phyloP scores from a whole-genome alignment of 2,113 vertebrate genomes.

The Dicaeum eximium region DNA sequence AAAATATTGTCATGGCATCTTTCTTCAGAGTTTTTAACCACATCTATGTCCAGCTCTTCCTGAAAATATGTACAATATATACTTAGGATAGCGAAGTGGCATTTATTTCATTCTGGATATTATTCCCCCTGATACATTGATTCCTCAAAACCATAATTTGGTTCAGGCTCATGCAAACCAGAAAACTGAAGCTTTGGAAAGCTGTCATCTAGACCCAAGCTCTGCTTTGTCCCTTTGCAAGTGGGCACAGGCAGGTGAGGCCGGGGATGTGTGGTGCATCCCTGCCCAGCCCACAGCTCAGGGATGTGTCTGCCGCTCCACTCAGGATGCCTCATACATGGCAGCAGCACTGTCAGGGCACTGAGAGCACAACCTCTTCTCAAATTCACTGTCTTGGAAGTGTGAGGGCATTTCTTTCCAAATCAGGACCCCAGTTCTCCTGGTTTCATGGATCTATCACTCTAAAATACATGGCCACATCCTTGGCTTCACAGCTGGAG shows the following conservation, averaged over 20 bases:
- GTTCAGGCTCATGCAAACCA: background rate
- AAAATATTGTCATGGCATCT: background rate
- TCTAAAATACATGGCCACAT: no score
- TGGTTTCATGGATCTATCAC: background rate
- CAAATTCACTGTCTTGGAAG: background rate
- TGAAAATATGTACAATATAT: background rate
- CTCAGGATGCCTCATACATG: fast-evolving
- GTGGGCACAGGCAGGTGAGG: background rate
- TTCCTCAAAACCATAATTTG: background rate
- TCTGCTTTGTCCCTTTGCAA: background rate
- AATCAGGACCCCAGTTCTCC: background rate
- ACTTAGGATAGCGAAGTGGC: background rate
- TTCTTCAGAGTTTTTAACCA: background rate
- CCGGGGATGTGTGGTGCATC: fast-evolving
- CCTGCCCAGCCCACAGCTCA: fast-evolving
- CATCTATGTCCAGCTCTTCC: background rate
- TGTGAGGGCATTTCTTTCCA: background rate
- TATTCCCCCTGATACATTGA: background rate
- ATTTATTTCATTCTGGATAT: background rate
- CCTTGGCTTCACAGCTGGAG: background rate
- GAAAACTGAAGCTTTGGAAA: background rate
- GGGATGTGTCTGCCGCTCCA: fast-evolving
- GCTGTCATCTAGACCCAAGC: background rate
- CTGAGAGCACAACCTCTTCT: background rate
- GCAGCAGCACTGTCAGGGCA: fast-evolving